Conservation (phyloP, 2,888 invertebrate genomes). For the Barypeithes pellucidus region DNA sequence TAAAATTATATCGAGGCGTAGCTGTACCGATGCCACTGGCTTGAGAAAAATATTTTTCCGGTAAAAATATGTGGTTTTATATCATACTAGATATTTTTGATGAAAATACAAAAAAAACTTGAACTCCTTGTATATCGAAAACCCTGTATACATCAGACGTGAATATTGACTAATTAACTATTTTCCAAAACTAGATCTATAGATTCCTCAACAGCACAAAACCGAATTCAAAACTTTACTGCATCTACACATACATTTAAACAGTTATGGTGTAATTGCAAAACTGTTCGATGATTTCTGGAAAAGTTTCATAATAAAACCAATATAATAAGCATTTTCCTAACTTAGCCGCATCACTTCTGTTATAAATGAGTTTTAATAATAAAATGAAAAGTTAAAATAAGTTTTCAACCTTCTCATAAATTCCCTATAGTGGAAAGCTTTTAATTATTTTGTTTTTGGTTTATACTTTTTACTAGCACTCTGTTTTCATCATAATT, state of each 20-base stretch:
- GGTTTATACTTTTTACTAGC: slow-evolving; percentile 4
- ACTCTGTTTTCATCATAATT: background rate
- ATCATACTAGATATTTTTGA: no score
- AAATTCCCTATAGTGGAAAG: slow-evolving; percentile 22
- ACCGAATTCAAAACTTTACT: slow-evolving; percentile 38
- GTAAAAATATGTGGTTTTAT: no score
- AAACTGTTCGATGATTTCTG: slow-evolving; percentile 39
- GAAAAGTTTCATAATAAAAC: slow-evolving; percentile 50
- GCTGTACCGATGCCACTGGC: no score
- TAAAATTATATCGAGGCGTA: no score
- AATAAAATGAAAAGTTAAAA: slow-evolving; percentile 49
- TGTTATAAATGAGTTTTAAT: slow-evolving; percentile 52
- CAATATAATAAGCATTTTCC: slow-evolving; percentile 51
- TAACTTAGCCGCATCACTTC: slow-evolving; percentile 45
- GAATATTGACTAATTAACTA: background rate
- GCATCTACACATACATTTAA: slow-evolving; percentile 44
- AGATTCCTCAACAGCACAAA: slow-evolving; percentile 25
- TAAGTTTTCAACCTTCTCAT: slow-evolving; percentile 35
- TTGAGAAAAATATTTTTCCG: no score
- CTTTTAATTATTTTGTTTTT: slow-evolving; percentile 49
- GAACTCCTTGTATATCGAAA: no score
- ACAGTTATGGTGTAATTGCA: slow-evolving; percentile 37
- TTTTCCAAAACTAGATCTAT: slow-evolving; percentile 38
- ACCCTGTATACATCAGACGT: no score
- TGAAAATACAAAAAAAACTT: no score